Conservation (phyloP, 37 sponge, comb jelly and placozoan species). For the Oopsacas minuta region DNA sequence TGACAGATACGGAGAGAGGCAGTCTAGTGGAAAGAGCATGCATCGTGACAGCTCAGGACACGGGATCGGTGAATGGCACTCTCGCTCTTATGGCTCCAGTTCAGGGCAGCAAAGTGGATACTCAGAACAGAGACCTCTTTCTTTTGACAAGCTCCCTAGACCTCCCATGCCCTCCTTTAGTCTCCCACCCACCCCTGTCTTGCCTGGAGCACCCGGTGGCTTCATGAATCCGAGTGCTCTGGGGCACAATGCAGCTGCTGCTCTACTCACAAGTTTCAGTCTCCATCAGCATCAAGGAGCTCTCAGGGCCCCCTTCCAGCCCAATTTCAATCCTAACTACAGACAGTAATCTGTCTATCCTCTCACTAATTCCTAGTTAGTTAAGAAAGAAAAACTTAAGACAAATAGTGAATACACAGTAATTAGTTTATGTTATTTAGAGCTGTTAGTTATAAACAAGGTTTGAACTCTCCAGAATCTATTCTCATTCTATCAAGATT, state of each 20-base stretch:
- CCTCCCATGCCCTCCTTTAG: neutral
- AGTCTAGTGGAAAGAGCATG: neutral
- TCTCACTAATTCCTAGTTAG: neutral
- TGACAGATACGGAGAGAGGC: neutral
- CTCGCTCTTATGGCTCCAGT: neutral
- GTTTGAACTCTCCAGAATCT: neutral
- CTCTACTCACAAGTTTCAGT: neutral
- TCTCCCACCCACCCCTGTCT: slow-evolving; percentile 1
- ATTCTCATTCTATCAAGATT: neutral
- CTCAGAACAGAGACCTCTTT: neutral
- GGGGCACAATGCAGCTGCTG: neutral
- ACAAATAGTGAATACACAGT: neutral
- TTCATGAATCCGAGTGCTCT: neutral
- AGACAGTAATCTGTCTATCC: neutral
- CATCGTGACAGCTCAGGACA: neutral
- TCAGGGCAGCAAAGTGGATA: neutral
- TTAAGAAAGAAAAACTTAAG: neutral
- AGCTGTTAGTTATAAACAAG: neutral
- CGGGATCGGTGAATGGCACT: neutral
- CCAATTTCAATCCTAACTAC: neutral
- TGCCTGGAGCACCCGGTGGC: neutral
- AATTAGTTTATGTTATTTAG: neutral
- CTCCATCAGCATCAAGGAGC: neutral
- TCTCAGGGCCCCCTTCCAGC: neutral
- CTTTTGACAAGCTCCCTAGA: neutral